Base-by-base conservation (phyloP, 2,888 invertebrate genomes). In the Aethes cnicana region DNA sequence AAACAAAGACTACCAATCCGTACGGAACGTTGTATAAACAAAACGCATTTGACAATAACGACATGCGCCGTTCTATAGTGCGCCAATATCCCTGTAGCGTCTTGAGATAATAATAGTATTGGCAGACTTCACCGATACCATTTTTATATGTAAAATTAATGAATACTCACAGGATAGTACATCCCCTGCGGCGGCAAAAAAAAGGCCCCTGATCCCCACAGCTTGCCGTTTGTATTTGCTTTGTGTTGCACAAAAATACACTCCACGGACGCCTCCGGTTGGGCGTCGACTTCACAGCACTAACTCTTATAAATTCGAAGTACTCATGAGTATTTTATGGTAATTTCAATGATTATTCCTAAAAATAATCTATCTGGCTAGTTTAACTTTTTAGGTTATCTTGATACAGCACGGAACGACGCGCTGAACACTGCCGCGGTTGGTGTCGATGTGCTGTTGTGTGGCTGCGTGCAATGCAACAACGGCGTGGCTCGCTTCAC, bases 131-230 rank as follows among this genome's bases (percentile, higher is more conserved):
- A 20, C 32, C 25, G 20, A 1, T 39, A 52, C 26, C 18, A 39
- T 46, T 46, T 28, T 14, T 30, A 44, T 9, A 44, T 56, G 58
- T 46, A 56, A 57, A 57, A 35, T 53, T 55, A 58, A 58, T 53
- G 58, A 60, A 79, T 87, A 95, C 96, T 96, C 92, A 96, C 96
- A 94, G 96, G 96, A 93, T 96, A 97, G 92, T 96, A 96, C 94
- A 96, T 96, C 94, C 96, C 96, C 95, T 96, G 96, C 92, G 95
- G 95, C 94, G 96, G 96, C 94, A 96, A 94, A 92, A 96, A 96
- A 92, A 95, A 96, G 91, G 96, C 95, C 93, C 96, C 96, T 92
- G 96, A 95, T 92, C 96, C 96, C 96, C 96, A 97, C 96, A 97
- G 96, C 94, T 96, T 96, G 96, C 94, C 94, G 94, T 95, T 93